A percentile compares a stretch with the other conserved stretches of the same genome.
Evolutionary conservation across 2,888 invertebrate species (phyloP).

Genomic region (Drosophila mimica): DNA sequence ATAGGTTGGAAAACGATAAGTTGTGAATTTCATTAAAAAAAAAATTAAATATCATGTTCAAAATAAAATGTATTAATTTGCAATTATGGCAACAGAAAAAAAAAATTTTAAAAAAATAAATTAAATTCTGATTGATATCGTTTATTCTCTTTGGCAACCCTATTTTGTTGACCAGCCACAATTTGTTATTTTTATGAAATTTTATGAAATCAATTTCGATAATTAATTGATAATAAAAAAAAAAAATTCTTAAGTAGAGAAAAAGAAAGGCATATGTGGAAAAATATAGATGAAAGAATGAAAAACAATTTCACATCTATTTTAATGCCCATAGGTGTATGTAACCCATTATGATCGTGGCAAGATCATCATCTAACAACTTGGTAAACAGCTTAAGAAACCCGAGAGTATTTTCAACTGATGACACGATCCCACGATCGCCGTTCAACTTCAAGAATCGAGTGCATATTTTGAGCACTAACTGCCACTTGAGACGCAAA

Average conservation of each 20-base stretch:
- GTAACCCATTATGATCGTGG: background rate
- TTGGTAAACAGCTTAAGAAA: constrained; percentile 9
- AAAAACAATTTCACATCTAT: background rate
- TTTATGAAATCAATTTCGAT: background rate
- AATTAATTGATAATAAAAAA: background rate
- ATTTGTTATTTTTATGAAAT: background rate
- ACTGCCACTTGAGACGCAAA: constrained; percentile 3
- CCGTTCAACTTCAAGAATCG: constrained; percentile 3
- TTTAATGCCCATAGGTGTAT: background rate
- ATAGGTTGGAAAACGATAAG: background rate
- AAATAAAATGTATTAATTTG: background rate
- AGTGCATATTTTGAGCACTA: constrained; percentile 7
- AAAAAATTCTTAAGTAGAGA: background rate
- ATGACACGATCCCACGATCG: constrained; percentile 33
- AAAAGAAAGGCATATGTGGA: background rate
- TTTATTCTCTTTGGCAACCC: background rate
- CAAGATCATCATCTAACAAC: constrained; percentile 8
- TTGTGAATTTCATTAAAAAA: background rate
- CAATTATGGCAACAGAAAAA: background rate
- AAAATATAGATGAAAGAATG: background rate
- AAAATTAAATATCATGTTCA: background rate
- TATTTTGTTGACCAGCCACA: background rate
- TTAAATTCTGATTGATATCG: background rate
- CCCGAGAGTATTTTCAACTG: constrained; percentile 11
- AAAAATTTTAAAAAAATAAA: background rate